Evolutionary conservation across 2,797 vertebrate species (phyloP).

Genomic region (Aselliscus stoliczkanus): DNA sequence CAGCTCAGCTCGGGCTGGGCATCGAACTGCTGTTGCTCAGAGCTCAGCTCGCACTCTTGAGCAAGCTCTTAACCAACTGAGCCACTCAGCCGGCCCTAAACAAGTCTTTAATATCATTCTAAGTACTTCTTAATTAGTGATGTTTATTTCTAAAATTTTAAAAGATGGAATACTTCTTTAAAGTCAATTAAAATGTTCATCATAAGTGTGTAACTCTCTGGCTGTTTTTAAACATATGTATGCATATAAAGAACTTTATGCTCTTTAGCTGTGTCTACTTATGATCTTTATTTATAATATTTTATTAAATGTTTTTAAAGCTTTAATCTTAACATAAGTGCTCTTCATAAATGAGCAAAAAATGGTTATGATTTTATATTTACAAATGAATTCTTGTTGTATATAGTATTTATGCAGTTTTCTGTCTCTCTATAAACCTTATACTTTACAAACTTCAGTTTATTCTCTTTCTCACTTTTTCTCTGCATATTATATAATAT

Average conservation of each 20-base stretch:
- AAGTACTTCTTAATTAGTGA: constrained; percentile 68
- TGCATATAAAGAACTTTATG: neutral
- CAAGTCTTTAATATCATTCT: constrained; percentile 71
- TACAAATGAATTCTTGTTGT: neutral
- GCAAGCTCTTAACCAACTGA: too few species aligned
- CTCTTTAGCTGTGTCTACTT: neutral
- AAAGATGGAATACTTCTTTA: constrained; percentile 5
- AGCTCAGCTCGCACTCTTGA: too few species aligned
- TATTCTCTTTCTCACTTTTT: neutral
- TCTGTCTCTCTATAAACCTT: neutral
- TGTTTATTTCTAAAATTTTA: constrained; percentile 41
- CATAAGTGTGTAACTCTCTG: neutral
- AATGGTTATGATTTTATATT: neutral
- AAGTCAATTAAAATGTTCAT: neutral
- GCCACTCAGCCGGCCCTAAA: too few species aligned
- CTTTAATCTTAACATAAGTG: neutral
- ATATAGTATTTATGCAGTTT: neutral
- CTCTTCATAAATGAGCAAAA: neutral
- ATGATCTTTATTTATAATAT: neutral
- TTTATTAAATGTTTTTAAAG: neutral
- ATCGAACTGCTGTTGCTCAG: too few species aligned
- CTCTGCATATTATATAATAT: too few species aligned
- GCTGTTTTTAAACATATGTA: neutral
- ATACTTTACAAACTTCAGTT: neutral
- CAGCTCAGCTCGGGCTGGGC: too few species aligned